phyloP scores from a whole-genome alignment of 2,888 invertebrate genomes.

The Teinopalpus imperialis region DNA sequence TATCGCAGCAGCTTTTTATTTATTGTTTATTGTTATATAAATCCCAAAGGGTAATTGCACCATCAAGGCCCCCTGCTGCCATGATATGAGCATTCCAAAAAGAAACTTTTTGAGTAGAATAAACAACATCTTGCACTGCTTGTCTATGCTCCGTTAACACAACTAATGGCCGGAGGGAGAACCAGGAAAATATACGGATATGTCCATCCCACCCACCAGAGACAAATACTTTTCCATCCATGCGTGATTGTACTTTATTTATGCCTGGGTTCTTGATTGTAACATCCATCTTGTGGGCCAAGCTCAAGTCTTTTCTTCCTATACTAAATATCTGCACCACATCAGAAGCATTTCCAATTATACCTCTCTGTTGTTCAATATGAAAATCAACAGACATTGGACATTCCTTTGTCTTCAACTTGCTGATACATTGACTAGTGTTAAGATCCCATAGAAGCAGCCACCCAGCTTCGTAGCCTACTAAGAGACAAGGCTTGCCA shows the following conservation, averaged over 20 bases:
- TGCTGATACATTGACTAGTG: slow-evolving; percentile 80
- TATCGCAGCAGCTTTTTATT: slow-evolving; percentile 24
- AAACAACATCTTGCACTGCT: slow-evolving; percentile 87
- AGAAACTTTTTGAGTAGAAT: slow-evolving; percentile 84
- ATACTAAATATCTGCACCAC: slow-evolving; percentile 83
- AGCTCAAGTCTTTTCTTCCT: slow-evolving; percentile 75
- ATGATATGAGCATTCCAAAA: slow-evolving; percentile 89
- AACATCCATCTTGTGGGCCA: slow-evolving; percentile 83
- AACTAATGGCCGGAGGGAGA: slow-evolving; percentile 86
- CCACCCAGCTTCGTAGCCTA: slow-evolving; percentile 88
- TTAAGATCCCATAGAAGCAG: slow-evolving; percentile 87
- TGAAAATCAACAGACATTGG: slow-evolving; percentile 89
- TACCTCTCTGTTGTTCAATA: slow-evolving; percentile 83
- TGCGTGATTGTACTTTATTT: slow-evolving; percentile 85
- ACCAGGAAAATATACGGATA: slow-evolving; percentile 89
- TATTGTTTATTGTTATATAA: slow-evolving; percentile 83
- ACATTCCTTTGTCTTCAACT: slow-evolving; percentile 83
- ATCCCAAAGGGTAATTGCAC: slow-evolving; percentile 90
- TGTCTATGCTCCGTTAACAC: slow-evolving; percentile 88
- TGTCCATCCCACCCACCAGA: slow-evolving; percentile 90
- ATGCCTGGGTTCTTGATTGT: slow-evolving; percentile 88
- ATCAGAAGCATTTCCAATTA: slow-evolving; percentile 85
- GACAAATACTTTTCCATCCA: slow-evolving; percentile 87
- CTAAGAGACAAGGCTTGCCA: slow-evolving; percentile 81
- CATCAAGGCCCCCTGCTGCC: slow-evolving; percentile 89